phyloP scores from a whole-genome alignment of 2,888 invertebrate species.

The Diaphora mendica region DNA sequence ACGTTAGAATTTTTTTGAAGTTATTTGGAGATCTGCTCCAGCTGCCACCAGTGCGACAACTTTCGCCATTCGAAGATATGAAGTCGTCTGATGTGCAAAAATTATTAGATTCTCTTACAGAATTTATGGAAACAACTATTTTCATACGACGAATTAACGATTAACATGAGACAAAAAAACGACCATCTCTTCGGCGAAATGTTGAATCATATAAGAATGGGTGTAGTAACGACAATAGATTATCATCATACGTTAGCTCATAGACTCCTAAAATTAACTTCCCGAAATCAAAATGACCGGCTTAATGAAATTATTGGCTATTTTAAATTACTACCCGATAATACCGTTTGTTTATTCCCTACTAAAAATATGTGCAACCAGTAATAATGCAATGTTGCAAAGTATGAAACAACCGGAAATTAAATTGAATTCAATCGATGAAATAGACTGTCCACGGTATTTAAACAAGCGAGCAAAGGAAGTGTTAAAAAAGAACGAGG shows the following conservation, averaged over 20 bases:
- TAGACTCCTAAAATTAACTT: not conserved
- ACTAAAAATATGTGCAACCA: no score
- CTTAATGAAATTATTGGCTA: not conserved
- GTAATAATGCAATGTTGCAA: no score
- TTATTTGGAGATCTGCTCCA: no score
- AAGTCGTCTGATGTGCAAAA: no score
- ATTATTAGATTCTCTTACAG: no score
- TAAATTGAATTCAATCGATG: no score
- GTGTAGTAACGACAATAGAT: not conserved
- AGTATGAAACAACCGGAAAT: no score
- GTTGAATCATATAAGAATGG: not conserved
- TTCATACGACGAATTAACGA: not conserved
- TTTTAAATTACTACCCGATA: not conserved
- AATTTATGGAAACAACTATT: not conserved
- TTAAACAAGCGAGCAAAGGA: not conserved
- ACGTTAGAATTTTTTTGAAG: not conserved
- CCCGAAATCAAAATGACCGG: no score
- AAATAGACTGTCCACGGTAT: not conserved
- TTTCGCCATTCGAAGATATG: no score
- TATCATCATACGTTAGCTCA: not conserved
- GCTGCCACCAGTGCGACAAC: no score
- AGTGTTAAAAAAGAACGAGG: slow-evolving; percentile 3
- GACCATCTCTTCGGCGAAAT: not conserved
- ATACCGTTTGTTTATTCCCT: no score
- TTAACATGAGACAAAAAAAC: not conserved